Evolutionary conservation across 2,797 vertebrate species (phyloP).

Genomic region (Syngnathus rostellatus): DNA sequence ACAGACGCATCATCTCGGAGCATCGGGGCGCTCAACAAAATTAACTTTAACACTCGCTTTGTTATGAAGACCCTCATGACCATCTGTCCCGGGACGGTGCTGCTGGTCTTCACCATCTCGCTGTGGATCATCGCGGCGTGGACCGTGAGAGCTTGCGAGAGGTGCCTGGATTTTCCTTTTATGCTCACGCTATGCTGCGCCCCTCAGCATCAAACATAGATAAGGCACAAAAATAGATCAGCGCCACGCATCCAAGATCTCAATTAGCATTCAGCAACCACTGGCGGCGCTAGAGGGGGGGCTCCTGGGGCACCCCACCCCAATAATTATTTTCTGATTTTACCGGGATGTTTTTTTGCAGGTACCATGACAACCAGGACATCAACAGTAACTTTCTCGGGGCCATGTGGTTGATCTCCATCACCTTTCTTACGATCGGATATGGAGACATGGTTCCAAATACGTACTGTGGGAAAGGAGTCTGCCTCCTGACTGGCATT

Average conservation of each 20-base stretch:
- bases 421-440: constrained; percentile 98
- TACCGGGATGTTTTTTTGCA: constrained; percentile 44
- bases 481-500: constrained; percentile 97
- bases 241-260: constrained; percentile 17
- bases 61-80: constrained; percentile 99
- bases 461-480: constrained; percentile 99
- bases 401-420: constrained; percentile 99
- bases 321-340: too few species aligned
- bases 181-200: constrained; percentile 41
- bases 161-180: constrained; percentile 68
- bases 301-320: too few species aligned
- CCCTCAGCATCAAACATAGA: constrained; percentile 53
- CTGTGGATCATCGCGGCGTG: constrained; percentile 99
- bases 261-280: constrained; percentile 4
- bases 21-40: constrained; percentile 99
- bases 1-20: constrained; percentile 98
- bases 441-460: constrained; percentile 99
- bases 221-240: constrained; percentile 52
- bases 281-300: too few species aligned
- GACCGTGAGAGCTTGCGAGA: constrained; percentile 99
- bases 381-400: constrained; percentile 99
- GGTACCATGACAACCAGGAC: constrained; percentile 96
- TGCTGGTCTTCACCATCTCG: constrained; percentile 99
- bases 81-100: constrained; percentile 98
- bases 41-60: constrained; percentile 99